Evolutionary conservation across 1,140 invertebrate genomes (phyloP).

Genomic region (Apis laboriosa): DNA sequence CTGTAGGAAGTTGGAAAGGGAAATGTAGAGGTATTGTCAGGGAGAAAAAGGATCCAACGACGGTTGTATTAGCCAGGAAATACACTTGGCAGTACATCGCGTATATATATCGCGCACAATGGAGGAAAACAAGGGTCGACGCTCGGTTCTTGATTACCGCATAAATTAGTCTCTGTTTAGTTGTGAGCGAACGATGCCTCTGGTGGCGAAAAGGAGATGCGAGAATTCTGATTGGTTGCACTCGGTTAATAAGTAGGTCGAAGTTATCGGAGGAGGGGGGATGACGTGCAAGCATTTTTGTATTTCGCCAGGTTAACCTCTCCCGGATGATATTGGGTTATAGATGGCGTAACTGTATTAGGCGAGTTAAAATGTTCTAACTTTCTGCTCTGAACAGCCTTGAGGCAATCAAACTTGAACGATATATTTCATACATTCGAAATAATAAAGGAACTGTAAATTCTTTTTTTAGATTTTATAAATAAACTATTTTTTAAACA

Average conservation of each 20-base stretch:
- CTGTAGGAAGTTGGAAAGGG: not conserved
- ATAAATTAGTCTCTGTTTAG: conserved; percentile 69
- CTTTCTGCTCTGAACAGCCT: too few relatives aligned
- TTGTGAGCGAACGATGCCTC: conserved; percentile 51
- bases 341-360: too few relatives aligned
- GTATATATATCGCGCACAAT: conserved; percentile 45
- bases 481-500: too few relatives aligned
- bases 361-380: too few relatives aligned
- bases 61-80: conserved; percentile 50
- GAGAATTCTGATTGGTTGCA: conserved; percentile 7
- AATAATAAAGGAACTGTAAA: too few relatives aligned
- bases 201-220: not conserved
- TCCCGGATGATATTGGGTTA: too few relatives aligned
- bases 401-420: too few relatives aligned
- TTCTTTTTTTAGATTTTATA: too few relatives aligned
- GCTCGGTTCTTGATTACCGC: conserved; percentile 63
- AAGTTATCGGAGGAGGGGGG: too few relatives aligned
- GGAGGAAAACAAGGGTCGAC: conserved; percentile 54
- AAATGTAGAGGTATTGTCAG: conserved; percentile 2
- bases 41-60: conserved; percentile 13
- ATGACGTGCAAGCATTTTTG: too few relatives aligned
- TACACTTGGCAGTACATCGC: conserved; percentile 49
- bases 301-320: too few relatives aligned
- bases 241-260: not conserved
- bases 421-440: too few relatives aligned